Base-by-base conservation (phyloP, 2,888 invertebrate genomes). In the Lasioglossum vierecki region DNA sequence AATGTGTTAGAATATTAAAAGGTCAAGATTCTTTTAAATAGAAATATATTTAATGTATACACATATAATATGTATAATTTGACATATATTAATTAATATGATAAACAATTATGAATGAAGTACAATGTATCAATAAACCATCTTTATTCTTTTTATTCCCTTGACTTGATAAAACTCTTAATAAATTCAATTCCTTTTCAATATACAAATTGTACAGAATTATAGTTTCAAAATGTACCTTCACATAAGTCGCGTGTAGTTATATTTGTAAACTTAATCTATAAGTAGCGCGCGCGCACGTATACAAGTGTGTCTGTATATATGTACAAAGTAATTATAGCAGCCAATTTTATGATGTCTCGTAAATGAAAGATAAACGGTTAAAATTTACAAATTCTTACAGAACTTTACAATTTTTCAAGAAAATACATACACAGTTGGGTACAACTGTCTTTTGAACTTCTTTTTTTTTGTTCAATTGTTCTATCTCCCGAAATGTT, bases 151-250 rank as follows among this genome's bases (percentile, higher is more conserved):
- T 83, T 57, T 85, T 80, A 79, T 88, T 80, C 85, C 85, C 76
- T 85, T 72, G 76, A 72, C 80, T 82, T 77, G 76, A 88, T 90
- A 90, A 90, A 90, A 90, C 89, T 89, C 83, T 89, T 88, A 90
- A 90, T 83, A 81, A 81, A 90, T 87, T 90, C 90, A 90, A 90
- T 85, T 89, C 88, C 80, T 87, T 78, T 81, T 75, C 78, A 82
- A 88, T 84, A 84, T 87, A 88, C 79, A 89, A 83, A 84, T 83
- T 83, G 80, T 85, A 83, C 83, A 74, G 71, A 83, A 81, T 80
- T 74, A 70, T 70, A 74, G 75, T 75, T 85, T 76, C 83, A 85
- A 66, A 76, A 81, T 73, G 44, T 68, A 76, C 41, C 18, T 66
- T 73, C 76, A 68, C 63, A 60, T 57, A 49, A 70, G 76, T 68